These are phyloP conservation scores for Ciconia nigra DNA, from an alignment of 2,797 vertebrate genomes.

Conservation along the genomic window DNA sequence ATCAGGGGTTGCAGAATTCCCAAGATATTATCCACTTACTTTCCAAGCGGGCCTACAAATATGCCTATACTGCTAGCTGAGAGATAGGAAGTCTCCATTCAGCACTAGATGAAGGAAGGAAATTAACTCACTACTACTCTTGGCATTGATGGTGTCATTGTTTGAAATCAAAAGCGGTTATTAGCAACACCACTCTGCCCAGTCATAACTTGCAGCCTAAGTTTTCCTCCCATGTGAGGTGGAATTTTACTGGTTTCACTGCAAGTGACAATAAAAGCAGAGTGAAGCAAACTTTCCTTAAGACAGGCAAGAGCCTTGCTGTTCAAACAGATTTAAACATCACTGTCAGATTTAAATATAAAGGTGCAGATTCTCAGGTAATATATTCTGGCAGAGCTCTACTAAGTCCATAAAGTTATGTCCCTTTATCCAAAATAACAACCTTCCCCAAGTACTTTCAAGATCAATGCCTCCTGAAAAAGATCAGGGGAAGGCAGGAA, in stretches of 20 bases:
- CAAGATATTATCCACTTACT: background rate
- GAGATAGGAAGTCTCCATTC: background rate
- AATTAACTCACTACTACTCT: background rate
- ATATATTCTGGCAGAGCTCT: background rate
- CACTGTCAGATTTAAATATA: background rate
- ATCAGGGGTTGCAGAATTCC: background rate
- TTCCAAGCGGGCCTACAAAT: background rate
- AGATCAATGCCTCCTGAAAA: background rate
- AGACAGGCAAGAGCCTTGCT: background rate
- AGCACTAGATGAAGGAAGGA: background rate
- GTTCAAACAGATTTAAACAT: background rate
- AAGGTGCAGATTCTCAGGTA: background rate
- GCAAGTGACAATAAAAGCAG: background rate
- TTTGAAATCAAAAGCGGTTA: background rate
- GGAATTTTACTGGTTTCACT: background rate
- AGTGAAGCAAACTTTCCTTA: background rate
- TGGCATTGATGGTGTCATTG: accelerated
- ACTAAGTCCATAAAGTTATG: background rate
- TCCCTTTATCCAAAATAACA: background rate
- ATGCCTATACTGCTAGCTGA: background rate
- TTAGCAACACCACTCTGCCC: background rate
- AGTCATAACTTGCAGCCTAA: background rate
- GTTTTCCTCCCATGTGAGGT: background rate
- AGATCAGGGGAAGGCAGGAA: background rate
- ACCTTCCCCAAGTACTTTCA: background rate